Evolutionary conservation across 2,797 vertebrate genomes (phyloP).

Genomic region (Cuculus canorus): DNA sequence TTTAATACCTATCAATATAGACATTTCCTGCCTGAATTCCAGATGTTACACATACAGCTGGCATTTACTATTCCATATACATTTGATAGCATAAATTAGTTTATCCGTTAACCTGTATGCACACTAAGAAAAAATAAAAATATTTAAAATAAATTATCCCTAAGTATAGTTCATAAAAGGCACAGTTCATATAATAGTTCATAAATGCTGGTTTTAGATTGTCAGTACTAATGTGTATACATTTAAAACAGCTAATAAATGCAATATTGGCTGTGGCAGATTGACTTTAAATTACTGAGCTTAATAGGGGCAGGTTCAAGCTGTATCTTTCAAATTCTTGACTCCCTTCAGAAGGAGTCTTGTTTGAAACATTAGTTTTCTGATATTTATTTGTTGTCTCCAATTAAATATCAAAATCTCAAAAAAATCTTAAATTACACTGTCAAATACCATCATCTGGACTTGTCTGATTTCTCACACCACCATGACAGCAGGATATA

Average conservation of each 20-base stretch:
- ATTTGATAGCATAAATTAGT: background rate
- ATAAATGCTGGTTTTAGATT: background rate
- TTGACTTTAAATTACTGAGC: background rate
- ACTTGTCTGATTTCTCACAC: background rate
- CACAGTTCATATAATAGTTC: background rate
- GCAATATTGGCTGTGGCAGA: background rate
- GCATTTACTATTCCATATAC: background rate
- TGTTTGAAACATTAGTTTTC: background rate
- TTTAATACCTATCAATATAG: background rate
- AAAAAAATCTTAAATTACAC: background rate
- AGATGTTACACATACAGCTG: background rate
- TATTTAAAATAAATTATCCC: background rate
- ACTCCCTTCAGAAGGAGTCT: background rate
- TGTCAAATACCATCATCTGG: background rate
- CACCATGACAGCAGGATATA: fast-evolving
- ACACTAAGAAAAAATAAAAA: background rate
- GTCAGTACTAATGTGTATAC: background rate
- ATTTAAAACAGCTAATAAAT: background rate
- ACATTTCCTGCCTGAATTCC: background rate
- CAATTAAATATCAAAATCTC: background rate
- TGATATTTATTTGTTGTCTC: background rate
- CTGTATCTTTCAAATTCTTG: background rate
- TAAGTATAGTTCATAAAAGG: background rate
- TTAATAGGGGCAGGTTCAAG: background rate
- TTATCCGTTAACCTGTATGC: background rate